Conservation (phyloP, 35 echinoderm and acorn worm genomes). For the Hemicentrotus pulcherrimus region DNA sequence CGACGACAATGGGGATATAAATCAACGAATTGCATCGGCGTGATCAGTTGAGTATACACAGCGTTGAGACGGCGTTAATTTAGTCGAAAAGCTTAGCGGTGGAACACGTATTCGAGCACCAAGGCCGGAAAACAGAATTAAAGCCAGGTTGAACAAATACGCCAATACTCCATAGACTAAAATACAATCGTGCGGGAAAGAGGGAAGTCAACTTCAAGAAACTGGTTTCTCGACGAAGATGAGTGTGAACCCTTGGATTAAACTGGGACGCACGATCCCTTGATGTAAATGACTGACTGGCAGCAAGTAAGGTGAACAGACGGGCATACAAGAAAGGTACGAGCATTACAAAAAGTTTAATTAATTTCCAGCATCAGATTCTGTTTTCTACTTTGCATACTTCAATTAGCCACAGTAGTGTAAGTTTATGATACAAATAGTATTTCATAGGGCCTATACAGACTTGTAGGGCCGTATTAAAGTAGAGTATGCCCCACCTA, state of each 20-base stretch:
- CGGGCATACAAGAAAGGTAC: background rate
- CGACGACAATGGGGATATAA: background rate
- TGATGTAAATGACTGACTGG: background rate
- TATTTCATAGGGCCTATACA: too few species aligned
- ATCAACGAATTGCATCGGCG: background rate
- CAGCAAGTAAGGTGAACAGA: background rate
- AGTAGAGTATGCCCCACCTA: too few species aligned
- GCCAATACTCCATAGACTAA: constrained; percentile 8
- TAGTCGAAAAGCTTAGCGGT: background rate
- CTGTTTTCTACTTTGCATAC: too few species aligned
- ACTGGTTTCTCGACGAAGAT: background rate
- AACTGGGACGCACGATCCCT: background rate
- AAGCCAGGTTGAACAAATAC: background rate
- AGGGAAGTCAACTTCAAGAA: constrained; percentile 3
- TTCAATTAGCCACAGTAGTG: too few species aligned
- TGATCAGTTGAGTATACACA: background rate
- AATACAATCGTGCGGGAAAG: background rate
- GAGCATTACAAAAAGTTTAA: background rate
- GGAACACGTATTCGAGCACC: background rate
- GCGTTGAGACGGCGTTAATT: background rate
- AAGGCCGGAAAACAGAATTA: background rate
- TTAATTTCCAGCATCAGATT: background rate
- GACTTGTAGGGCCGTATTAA: too few species aligned
- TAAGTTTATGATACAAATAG: too few species aligned
- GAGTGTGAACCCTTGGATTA: background rate